Evolutionary conservation across 2,113 vertebrate species (phyloP).

Genomic region (Hypanus sabinus): DNA sequence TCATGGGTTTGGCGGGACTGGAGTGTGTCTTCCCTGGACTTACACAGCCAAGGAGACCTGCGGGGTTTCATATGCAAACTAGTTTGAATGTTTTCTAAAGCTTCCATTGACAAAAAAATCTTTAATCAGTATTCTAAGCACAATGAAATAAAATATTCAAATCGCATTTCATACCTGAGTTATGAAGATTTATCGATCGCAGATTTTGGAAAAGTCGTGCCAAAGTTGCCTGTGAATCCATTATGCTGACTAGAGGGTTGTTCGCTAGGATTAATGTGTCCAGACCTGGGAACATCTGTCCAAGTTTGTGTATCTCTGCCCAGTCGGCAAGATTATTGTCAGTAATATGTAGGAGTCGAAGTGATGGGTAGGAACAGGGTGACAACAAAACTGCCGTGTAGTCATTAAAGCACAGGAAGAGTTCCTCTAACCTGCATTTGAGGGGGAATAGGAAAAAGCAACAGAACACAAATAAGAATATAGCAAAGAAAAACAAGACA

Average conservation of each 20-base stretch:
- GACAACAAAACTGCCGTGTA: conserved; percentile 78
- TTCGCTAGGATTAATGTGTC: conserved; percentile 83
- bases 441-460: conserved; percentile 39
- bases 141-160: background rate
- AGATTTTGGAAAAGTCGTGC: conserved; percentile 80
- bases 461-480: background rate
- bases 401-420: conserved; percentile 95
- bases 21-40: too few relatives aligned
- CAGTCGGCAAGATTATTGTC: conserved; percentile 91
- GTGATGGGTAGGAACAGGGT: conserved; percentile 71
- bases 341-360: conserved; percentile 91
- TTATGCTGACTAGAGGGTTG: conserved; percentile 74
- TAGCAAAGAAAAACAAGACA: background rate
- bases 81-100: background rate
- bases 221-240: conserved; percentile 70
- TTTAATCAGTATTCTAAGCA: background rate
- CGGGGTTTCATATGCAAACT: background rate
- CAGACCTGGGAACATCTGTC: conserved; percentile 81
- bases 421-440: conserved; percentile 80
- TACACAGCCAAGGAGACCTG: too few relatives aligned
- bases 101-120: background rate
- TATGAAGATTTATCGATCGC: conserved; percentile 88
- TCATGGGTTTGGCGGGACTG: too few relatives aligned
- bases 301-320: conserved; percentile 85
- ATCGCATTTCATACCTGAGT: conserved; percentile 70